These are phyloP conservation scores for Psittacula echo DNA, from an alignment of 2,797 vertebrate species.

Conservation along the genomic window DNA sequence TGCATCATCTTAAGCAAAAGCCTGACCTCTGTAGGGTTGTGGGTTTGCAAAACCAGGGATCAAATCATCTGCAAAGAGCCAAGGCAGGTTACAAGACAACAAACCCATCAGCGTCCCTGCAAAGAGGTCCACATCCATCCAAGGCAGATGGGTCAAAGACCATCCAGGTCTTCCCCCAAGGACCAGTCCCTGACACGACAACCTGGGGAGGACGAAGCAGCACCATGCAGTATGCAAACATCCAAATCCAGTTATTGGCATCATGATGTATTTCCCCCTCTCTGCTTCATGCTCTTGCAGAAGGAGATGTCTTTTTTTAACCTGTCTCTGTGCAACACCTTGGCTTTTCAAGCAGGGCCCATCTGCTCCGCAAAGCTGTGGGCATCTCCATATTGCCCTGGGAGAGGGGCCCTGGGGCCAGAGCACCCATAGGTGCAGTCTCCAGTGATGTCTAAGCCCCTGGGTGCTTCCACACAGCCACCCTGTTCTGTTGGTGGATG, in stretches of 20 bases:
- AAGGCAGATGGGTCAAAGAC: neutral
- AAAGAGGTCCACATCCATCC: neutral
- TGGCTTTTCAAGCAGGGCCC: neutral
- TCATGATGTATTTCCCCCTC: neutral
- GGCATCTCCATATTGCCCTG: neutral
- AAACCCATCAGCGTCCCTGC: neutral
- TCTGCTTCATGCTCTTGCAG: neutral
- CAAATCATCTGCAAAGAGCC: neutral
- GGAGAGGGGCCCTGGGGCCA: neutral
- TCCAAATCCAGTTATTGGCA: neutral
- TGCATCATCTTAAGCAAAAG: neutral
- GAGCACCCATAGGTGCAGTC: neutral
- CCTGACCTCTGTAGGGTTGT: neutral
- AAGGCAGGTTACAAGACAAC: fast-evolving
- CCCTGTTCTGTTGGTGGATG: fast-evolving
- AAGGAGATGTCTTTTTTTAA: slow-evolving; percentile 32
- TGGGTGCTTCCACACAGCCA: neutral
- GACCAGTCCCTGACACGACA: neutral
- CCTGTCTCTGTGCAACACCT: neutral
- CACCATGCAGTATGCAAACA: fast-evolving
- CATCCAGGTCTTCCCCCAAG: neutral
- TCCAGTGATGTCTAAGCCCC: neutral
- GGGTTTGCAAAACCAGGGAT: neutral
- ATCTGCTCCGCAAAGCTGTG: neutral
- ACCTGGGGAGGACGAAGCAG: neutral